Evolutionary conservation across 1,140 invertebrate genomes (phyloP).

Genomic region (Nomia melanderi): DNA sequence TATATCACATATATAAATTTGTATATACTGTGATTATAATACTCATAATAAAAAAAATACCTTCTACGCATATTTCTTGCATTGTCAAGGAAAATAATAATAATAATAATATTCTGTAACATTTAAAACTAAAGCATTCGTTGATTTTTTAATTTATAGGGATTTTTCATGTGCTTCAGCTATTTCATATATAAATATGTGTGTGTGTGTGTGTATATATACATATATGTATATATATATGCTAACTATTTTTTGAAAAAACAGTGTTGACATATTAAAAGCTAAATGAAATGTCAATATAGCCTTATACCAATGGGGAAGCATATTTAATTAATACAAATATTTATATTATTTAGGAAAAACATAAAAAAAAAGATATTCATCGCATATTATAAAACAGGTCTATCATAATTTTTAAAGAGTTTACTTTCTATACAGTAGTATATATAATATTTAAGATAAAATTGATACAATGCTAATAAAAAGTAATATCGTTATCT

Average conservation of each 20-base stretch:
- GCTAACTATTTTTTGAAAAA: neutral
- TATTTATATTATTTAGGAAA: neutral
- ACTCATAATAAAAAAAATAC: neutral
- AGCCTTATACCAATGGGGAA: neutral
- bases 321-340: neutral
- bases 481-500: neutral
- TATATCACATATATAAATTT: neutral
- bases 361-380: neutral
- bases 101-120: neutral
- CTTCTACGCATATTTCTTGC: neutral
- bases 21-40: neutral
- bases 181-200: conserved; percentile 5
- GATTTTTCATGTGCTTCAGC: neutral
- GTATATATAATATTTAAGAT: neutral
- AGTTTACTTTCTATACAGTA: neutral
- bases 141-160: conserved; percentile 20
- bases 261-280: neutral
- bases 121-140: conserved; percentile 5
- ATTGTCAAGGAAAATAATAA: conserved; percentile 17
- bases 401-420: neutral
- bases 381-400: neutral
- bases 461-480: neutral
- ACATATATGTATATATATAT: neutral
- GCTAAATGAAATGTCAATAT: neutral
- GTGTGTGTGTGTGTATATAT: neutral